Conservation (phyloP, 2,888 invertebrate genomes). For the Phoenoteleia sp. region DNA sequence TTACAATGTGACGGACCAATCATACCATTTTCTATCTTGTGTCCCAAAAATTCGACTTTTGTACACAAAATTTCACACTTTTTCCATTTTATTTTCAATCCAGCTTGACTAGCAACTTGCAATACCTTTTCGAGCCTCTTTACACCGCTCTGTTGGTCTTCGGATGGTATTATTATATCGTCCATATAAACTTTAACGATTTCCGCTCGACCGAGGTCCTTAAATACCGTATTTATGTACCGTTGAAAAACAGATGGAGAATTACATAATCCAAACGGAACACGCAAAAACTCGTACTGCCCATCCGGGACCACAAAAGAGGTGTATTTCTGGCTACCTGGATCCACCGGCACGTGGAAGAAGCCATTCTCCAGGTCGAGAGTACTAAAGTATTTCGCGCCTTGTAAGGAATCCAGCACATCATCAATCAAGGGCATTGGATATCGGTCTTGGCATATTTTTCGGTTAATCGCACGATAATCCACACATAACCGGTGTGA, state of each 20-base stretch:
- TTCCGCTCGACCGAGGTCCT: neutral
- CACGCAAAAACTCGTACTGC: slow-evolving; percentile 1
- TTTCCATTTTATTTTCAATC: neutral
- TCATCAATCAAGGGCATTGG: slow-evolving; percentile 16
- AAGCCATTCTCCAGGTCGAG: slow-evolving; percentile 19
- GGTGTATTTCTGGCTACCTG: slow-evolving; percentile 16
- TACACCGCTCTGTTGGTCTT: neutral
- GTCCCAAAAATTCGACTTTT: neutral
- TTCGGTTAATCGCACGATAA: neutral
- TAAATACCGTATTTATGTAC: neutral
- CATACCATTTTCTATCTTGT: neutral
- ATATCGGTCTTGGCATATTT: slow-evolving; percentile 10
- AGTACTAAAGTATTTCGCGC: slow-evolving; percentile 4
- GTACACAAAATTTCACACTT: neutral
- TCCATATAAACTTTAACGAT: neutral
- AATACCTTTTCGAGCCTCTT: neutral
- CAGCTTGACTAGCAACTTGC: neutral
- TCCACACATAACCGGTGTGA: slow-evolving; percentile 9
- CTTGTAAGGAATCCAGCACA: neutral
- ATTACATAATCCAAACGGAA: slow-evolving; percentile 1
- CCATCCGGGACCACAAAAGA: slow-evolving; percentile 16
- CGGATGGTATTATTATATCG: neutral
- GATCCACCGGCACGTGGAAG: slow-evolving; percentile 11
- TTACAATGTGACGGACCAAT: neutral
- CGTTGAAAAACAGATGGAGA: neutral